These are phyloP conservation scores for Apostichopus parvimensis DNA, from an alignment of 35 echinoderm and acorn worm species.

Conservation along the genomic window DNA sequence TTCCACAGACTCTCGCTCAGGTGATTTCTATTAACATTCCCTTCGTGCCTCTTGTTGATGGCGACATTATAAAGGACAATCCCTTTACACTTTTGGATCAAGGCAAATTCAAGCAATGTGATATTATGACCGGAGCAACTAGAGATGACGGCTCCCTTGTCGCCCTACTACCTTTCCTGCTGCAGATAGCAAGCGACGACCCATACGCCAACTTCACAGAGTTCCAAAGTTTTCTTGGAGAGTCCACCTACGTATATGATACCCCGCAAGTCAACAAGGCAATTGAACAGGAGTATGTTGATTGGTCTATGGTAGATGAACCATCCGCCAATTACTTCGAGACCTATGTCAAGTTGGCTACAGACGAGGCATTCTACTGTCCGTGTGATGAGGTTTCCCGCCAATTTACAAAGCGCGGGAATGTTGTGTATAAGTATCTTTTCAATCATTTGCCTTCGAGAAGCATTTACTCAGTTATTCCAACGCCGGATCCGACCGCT, in stretches of 20 bases:
- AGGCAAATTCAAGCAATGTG: slow-evolving; percentile 56
- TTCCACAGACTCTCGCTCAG: neutral
- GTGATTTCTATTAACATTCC: slow-evolving; percentile 50
- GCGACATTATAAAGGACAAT: slow-evolving; percentile 48
- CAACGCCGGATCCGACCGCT: neutral
- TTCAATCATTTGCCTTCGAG: slow-evolving; percentile 74
- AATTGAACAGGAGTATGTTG: slow-evolving; percentile 69
- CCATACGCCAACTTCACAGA: slow-evolving; percentile 48
- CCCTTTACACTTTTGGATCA: slow-evolving; percentile 46
- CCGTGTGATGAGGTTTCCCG: slow-evolving; percentile 64
- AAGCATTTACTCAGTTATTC: slow-evolving; percentile 31
- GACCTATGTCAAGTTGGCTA: slow-evolving; percentile 44
- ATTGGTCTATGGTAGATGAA: slow-evolving; percentile 75
- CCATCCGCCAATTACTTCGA: slow-evolving; percentile 61
- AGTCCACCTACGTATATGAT: slow-evolving; percentile 37
- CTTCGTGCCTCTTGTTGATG: slow-evolving; percentile 68
- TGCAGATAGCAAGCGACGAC: neutral
- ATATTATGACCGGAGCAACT: slow-evolving; percentile 58
- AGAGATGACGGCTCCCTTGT: slow-evolving; percentile 64
- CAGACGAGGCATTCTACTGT: slow-evolving; percentile 72
- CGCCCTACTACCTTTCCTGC: slow-evolving; percentile 14
- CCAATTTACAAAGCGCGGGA: slow-evolving; percentile 32
- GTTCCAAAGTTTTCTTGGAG: slow-evolving; percentile 26
- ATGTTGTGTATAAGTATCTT: slow-evolving; percentile 61
- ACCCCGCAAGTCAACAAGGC: slow-evolving; percentile 63